Percentiles rank a stretch among this genome's conserved stretches.
These are phyloP conservation scores for Acheta domesticus DNA, from an alignment of 2,888 invertebrate species.

Conservation along the genomic window DNA sequence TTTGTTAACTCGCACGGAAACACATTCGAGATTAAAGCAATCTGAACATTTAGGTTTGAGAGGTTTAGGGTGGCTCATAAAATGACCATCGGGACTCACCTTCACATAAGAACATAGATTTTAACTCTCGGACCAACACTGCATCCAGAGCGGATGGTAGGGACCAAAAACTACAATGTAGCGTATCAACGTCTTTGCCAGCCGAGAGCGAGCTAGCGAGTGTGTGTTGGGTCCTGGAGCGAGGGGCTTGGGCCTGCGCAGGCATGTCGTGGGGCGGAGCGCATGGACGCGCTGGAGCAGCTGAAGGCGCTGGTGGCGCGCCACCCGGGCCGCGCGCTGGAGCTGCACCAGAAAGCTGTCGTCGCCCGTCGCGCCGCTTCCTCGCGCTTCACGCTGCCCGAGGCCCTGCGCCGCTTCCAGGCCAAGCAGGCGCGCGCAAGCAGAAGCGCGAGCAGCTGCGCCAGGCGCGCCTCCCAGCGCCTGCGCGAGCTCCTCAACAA, in stretches of 20 bases:
- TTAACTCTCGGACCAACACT: no score
- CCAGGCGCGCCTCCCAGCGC: slow-evolving; percentile 77
- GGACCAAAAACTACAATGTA: no score
- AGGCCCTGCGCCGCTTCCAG: slow-evolving; percentile 75
- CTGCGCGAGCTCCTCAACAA: slow-evolving; percentile 81
- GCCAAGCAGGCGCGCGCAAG: slow-evolving; percentile 91
- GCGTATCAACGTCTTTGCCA: no score
- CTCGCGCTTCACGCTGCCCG: slow-evolving; percentile 71
- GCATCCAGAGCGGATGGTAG: no score
- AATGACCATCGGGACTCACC: no score
- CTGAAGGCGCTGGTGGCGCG: slow-evolving; percentile 75
- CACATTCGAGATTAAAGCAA: no score
- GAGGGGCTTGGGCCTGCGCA: slow-evolving; percentile 27
- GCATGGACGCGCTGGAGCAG: slow-evolving; percentile 75
- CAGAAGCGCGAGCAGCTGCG: slow-evolving; percentile 77
- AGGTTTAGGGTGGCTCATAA: no score
- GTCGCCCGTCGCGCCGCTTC: slow-evolving; percentile 74
- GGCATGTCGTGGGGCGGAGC: slow-evolving; percentile 81
- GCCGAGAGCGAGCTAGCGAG: no score
- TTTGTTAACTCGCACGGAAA: no score
- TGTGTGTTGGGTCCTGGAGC: no score
- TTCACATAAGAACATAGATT: no score
- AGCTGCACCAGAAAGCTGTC: slow-evolving; percentile 91
- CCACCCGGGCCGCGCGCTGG: slow-evolving; percentile 89
- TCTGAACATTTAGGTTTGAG: no score